These are phyloP conservation scores for Vanessa cardui DNA, from an alignment of 2,888 invertebrate species.

Conservation along the genomic window DNA sequence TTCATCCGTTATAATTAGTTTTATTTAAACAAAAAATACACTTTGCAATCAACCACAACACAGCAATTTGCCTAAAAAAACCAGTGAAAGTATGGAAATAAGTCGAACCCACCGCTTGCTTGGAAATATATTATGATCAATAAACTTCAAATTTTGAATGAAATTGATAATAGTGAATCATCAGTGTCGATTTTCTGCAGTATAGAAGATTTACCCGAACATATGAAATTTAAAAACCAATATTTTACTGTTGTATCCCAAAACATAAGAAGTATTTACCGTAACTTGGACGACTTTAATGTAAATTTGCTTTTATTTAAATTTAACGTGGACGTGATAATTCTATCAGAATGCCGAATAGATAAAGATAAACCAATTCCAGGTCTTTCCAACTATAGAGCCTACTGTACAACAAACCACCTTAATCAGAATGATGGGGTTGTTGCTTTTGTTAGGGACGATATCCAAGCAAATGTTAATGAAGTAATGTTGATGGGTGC, in stretches of 20 bases:
- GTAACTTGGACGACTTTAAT: not conserved
- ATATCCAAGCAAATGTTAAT: slow-evolving; percentile 1
- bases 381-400: not conserved
- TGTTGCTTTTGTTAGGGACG: slow-evolving; percentile 11
- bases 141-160: not conserved
- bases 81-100: not conserved
- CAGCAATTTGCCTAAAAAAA: not conserved
- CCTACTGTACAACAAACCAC: not conserved
- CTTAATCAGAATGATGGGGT: not conserved
- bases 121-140: not conserved
- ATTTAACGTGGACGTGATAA: slow-evolving; percentile 8
- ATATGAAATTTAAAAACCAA: not conserved
- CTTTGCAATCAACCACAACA: not conserved
- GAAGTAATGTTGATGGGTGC: slow-evolving; percentile 20
- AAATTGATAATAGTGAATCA: not conserved
- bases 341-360: slow-evolving; percentile 7
- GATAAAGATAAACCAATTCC: slow-evolving; percentile 16
- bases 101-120: not conserved
- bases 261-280: not conserved
- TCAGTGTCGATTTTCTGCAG: not conserved
- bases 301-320: slow-evolving; percentile 1
- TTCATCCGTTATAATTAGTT: too few species aligned
- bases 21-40: too few species aligned
- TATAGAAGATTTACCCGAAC: not conserved
- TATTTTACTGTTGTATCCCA: too few species aligned